phyloP scores from a whole-genome alignment of 2,113 vertebrate genomes.

The Rousettus leschenaultii region DNA sequence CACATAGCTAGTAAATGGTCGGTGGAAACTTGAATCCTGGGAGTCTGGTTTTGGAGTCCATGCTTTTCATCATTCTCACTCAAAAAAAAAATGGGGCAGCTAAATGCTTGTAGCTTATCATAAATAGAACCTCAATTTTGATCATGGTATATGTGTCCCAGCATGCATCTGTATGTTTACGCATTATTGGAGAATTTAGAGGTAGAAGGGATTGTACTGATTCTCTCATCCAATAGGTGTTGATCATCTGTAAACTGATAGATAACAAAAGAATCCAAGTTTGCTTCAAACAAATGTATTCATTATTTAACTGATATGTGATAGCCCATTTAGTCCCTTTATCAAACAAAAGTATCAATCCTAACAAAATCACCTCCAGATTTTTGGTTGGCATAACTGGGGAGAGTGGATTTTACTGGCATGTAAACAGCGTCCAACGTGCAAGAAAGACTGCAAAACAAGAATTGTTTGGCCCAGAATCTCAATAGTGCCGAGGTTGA shows the following conservation, averaged over 20 bases:
- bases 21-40: neutral
- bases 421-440: neutral
- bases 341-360: neutral
- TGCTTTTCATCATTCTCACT: neutral
- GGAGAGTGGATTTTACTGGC: neutral
- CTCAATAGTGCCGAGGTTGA: neutral
- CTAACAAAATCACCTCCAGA: too few relatives aligned
- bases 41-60: neutral
- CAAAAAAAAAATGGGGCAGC: neutral
- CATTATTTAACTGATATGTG: neutral
- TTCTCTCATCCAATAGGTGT: neutral
- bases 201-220: neutral
- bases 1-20: neutral
- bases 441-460: neutral
- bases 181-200: neutral
- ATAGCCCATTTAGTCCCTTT: neutral
- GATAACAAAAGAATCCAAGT: neutral
- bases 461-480: neutral
- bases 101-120: neutral
- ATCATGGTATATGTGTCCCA: neutral
- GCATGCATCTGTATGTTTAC: neutral
- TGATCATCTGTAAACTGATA: neutral
- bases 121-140: neutral
- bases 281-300: neutral
- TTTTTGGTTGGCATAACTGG: neutral